Percentiles rank a stretch among this genome's conserved stretches.
Conservation (phyloP, 2,888 invertebrate genomes). For the Macroteleia sp. region DNA sequence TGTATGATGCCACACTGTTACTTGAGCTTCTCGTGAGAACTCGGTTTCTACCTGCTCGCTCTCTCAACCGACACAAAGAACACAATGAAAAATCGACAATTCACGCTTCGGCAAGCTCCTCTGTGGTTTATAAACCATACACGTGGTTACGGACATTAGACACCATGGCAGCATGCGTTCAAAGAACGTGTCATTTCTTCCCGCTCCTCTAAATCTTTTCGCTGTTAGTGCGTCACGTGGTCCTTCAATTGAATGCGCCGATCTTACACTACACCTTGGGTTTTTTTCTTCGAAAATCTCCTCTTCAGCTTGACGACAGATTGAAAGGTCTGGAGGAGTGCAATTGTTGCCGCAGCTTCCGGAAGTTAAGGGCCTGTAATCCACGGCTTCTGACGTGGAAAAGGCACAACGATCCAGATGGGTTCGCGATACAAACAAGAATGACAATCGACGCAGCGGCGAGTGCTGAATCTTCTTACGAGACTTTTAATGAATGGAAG, state of each 20-base stretch:
- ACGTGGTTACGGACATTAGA: constrained; percentile 64
- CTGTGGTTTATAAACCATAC: constrained; percentile 60
- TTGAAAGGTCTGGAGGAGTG: constrained; percentile 35
- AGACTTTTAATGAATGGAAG: constrained; percentile 49
- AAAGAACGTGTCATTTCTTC: constrained; percentile 61
- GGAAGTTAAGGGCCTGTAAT: constrained; percentile 57
- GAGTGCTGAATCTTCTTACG: constrained; percentile 34
- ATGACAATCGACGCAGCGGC: constrained; percentile 21
- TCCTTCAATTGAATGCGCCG: too few species aligned
- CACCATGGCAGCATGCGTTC: constrained; percentile 45
- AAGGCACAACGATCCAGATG: constrained; percentile 58
- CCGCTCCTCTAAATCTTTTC: too few species aligned
- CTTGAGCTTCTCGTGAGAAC: constrained; percentile 68
- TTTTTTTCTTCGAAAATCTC: constrained; percentile 7
- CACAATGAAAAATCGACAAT: constrained; percentile 63
- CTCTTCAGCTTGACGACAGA: constrained; percentile 23
- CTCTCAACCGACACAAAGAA: constrained; percentile 58
- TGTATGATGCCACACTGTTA: constrained; percentile 28
- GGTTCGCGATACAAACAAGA: constrained; percentile 45
- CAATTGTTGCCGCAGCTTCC: constrained; percentile 51
- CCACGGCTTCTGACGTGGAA: constrained; percentile 58
- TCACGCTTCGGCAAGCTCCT: constrained; percentile 61
- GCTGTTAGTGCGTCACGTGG: constrained; percentile 52
- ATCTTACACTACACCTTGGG: constrained; percentile 38
- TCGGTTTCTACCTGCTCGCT: constrained; percentile 68